Conservation (phyloP, 2,888 invertebrate genomes). For the Mesorhabditis sp. region DNA sequence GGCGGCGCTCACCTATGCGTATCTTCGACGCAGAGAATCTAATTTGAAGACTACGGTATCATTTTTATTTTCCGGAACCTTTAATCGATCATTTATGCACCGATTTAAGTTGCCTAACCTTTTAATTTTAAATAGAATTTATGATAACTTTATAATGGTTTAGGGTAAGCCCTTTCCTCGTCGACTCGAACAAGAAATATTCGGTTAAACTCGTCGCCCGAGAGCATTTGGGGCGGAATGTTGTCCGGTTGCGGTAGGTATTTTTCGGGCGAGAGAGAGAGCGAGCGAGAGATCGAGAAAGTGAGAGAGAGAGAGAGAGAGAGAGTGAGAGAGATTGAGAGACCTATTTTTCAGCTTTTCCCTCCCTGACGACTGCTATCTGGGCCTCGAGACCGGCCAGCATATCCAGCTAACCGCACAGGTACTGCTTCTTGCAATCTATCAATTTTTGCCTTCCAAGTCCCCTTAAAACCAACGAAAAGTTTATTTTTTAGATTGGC, state of each 20-base stretch:
- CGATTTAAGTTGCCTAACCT: too few relatives aligned
- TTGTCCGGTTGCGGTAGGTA: neutral
- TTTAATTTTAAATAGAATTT: too few relatives aligned
- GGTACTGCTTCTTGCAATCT: neutral
- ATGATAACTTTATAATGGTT: too few relatives aligned
- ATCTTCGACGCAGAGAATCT: neutral
- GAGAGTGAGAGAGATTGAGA: too few relatives aligned
- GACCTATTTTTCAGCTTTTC: neutral
- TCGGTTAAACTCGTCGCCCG: neutral
- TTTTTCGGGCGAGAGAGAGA: too few relatives aligned
- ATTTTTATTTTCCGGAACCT: too few relatives aligned
- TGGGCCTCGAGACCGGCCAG: neutral
- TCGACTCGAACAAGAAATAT: slow-evolving; percentile 1
- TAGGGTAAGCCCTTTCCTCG: neutral
- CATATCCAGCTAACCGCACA: neutral
- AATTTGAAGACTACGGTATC: too few relatives aligned
- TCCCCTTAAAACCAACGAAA: neutral
- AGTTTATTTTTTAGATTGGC: neutral
- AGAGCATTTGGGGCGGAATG: neutral
- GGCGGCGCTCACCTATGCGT: neutral
- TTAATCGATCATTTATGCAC: too few relatives aligned
- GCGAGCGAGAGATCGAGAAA: too few relatives aligned
- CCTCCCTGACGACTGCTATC: neutral
- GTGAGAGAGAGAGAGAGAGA: too few relatives aligned
- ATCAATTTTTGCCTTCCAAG: too few relatives aligned